A percentile compares a stretch with the other conserved stretches of the same genome.
Evolutionary conservation across 2,113 vertebrate species (phyloP).

Genomic region (Corydoras sp.): DNA sequence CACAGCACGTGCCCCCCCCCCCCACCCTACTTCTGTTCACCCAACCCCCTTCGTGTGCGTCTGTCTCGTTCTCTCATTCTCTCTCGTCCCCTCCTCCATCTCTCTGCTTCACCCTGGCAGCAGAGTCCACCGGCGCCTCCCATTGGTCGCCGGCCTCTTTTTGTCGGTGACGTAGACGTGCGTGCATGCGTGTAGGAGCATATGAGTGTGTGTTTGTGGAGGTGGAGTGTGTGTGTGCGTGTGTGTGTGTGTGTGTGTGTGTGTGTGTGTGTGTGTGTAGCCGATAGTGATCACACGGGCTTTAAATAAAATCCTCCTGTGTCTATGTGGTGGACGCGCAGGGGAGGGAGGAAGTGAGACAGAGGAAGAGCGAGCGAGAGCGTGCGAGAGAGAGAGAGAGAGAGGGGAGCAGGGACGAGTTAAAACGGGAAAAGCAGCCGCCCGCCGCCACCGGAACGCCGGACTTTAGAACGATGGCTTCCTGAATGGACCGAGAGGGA

Average conservation of each 20-base stretch:
- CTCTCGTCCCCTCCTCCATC: slow-evolving; percentile 46
- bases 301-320: slow-evolving; percentile 53
- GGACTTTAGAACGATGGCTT: slow-evolving; percentile 78
- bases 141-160: slow-evolving; percentile 65
- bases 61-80: slow-evolving; percentile 24
- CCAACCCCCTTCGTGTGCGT: slow-evolving; percentile 31
- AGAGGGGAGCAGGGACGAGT: slow-evolving; percentile 29
- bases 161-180: slow-evolving; percentile 68
- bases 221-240: slow-evolving; percentile 38
- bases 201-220: slow-evolving; percentile 30
- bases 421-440: slow-evolving; percentile 35
- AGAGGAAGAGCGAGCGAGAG: slow-evolving; percentile 38
- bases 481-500: slow-evolving; percentile 65
- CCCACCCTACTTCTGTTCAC: slow-evolving; percentile 36
- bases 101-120: slow-evolving; percentile 71
- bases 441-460: slow-evolving; percentile 64
- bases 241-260: slow-evolving; percentile 46
- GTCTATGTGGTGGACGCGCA: slow-evolving; percentile 58
- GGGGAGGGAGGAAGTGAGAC: slow-evolving; percentile 45
- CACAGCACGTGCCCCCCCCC: slow-evolving; percentile 37
- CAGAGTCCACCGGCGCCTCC: slow-evolving; percentile 54
- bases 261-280: slow-evolving; percentile 45
- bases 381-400: no score
- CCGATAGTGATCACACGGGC: slow-evolving; percentile 57
- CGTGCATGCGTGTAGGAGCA: slow-evolving; percentile 36